Evolutionary conservation across 2,797 vertebrate genomes (phyloP).

Genomic region (Varecia variegata): DNA sequence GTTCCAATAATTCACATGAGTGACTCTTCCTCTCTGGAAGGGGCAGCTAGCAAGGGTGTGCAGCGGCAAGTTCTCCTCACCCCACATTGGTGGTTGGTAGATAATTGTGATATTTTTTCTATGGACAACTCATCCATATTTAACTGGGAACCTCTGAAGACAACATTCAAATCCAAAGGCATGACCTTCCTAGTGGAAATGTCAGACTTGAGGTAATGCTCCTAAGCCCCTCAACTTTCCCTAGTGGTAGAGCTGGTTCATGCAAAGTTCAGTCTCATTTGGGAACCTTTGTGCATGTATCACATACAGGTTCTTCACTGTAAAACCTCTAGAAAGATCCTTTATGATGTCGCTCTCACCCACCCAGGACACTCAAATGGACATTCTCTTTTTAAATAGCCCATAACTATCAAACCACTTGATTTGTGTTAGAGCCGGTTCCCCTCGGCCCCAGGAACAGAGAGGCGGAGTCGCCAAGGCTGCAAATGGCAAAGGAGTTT

Average conservation of each 20-base stretch:
- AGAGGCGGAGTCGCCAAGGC: too few relatives aligned
- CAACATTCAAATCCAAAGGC: neutral
- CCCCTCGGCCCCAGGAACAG: too few relatives aligned
- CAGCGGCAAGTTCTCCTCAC: neutral
- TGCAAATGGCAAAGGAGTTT: too few relatives aligned
- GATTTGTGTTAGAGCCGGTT: too few relatives aligned
- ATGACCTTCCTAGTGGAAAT: neutral
- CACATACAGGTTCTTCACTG: neutral
- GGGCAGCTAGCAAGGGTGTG: neutral
- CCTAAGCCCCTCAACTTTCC: neutral
- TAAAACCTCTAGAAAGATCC: neutral
- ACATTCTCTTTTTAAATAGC: slow-evolving; percentile 13
- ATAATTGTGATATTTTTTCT: neutral
- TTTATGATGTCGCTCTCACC: neutral
- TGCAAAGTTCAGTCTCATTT: neutral
- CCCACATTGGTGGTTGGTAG: neutral
- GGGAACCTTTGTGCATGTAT: neutral
- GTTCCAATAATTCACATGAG: neutral
- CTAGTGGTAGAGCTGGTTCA: neutral
- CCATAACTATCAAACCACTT: slow-evolving; percentile 47
- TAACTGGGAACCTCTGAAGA: neutral
- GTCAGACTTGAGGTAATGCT: neutral
- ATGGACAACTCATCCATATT: neutral
- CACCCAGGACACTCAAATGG: neutral
- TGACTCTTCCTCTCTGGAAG: neutral